Evolutionary conservation across 2,797 vertebrate genomes (phyloP).

Genomic region (Phoxinus dragarum): DNA sequence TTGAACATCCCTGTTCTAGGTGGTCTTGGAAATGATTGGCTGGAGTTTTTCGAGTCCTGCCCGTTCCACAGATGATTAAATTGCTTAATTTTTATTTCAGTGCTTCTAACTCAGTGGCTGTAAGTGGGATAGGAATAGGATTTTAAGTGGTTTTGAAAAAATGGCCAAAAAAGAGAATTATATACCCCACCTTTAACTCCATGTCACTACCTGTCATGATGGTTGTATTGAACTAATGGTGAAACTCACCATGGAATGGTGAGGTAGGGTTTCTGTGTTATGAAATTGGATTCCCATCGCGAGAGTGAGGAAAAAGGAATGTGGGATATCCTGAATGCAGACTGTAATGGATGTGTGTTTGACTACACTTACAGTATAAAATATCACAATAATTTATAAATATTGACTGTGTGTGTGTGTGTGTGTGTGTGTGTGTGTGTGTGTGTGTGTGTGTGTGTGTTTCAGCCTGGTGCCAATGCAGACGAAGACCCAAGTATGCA

Average conservation of each 20-base stretch:
- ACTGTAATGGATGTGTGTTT: background rate
- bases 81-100: too few species aligned
- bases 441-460: slow-evolving; percentile 28
- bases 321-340: background rate
- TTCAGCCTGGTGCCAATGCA: slow-evolving; percentile 38
- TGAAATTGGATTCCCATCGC: background rate
- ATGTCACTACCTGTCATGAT: background rate
- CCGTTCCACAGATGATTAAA: too few species aligned
- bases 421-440: slow-evolving; percentile 26
- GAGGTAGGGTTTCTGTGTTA: background rate
- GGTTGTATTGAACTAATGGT: background rate
- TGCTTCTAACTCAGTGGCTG: too few species aligned
- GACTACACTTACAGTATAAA: background rate
- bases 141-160: too few species aligned
- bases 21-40: too few species aligned
- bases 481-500: background rate
- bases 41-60: too few species aligned
- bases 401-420: background rate
- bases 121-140: too few species aligned
- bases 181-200: background rate
- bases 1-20: too few species aligned
- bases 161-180: too few species aligned
- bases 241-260: background rate
- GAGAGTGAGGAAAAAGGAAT: background rate
- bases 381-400: background rate